Conservation (phyloP, 2,113 vertebrate genomes). For the Sisor rabdophorus region DNA sequence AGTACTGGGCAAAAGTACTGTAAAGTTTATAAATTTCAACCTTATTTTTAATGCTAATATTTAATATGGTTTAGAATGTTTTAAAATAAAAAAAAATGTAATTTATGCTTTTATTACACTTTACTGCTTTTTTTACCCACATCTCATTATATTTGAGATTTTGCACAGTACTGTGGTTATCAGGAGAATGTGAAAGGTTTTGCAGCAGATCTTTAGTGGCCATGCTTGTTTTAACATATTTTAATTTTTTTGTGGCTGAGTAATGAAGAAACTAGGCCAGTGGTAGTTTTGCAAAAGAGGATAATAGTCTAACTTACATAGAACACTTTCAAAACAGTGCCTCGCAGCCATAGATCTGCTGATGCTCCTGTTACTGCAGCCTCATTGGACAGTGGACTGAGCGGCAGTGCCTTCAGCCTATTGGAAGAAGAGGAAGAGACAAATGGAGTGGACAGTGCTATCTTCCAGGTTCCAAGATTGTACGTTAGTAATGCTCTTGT, state of each 20-base stretch:
- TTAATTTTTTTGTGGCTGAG: neutral
- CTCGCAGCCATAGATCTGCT: constrained; percentile 77
- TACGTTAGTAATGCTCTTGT: constrained; percentile 66
- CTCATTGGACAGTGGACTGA: constrained; percentile 85
- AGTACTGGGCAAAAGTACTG: neutral
- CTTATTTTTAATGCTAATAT: too few relatives aligned
- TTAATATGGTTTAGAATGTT: too few relatives aligned
- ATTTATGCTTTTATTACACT: neutral
- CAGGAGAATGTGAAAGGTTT: neutral
- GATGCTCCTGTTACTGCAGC: constrained; percentile 87
- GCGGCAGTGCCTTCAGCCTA: constrained; percentile 89
- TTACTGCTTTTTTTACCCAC: neutral
- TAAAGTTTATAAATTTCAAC: neutral
- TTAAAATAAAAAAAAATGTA: neutral
- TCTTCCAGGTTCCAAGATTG: constrained; percentile 92
- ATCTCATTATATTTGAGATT: neutral
- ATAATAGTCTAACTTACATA: constrained; percentile 50
- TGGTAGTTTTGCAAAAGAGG: neutral
- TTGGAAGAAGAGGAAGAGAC: constrained; percentile 83
- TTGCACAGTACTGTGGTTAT: constrained; percentile 14
- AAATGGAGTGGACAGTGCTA: constrained; percentile 84
- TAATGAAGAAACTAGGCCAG: neutral
- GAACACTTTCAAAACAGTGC: constrained; percentile 74
- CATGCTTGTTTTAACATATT: neutral
- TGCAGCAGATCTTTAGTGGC: neutral